phyloP scores from a whole-genome alignment of 2,888 invertebrate species.

The Ornithoptera priamus region DNA sequence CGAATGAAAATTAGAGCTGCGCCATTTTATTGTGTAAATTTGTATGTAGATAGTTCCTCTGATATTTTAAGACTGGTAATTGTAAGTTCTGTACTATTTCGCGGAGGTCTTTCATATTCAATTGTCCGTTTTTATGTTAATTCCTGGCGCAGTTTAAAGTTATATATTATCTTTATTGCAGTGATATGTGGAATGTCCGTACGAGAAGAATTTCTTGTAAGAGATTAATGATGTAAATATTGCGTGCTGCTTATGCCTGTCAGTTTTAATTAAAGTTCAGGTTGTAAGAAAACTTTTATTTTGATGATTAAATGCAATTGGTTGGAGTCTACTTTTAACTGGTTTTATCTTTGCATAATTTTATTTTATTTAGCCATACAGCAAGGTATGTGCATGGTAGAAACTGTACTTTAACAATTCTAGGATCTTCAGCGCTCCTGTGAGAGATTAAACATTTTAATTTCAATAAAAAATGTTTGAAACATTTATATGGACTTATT shows the following conservation, averaged over 20 bases:
- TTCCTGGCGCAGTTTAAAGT: slow-evolving; percentile 11
- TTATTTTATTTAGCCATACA: slow-evolving; percentile 14
- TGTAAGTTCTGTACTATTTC: slow-evolving; percentile 34
- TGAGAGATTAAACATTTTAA: slow-evolving; percentile 53
- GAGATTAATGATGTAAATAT: slow-evolving; percentile 27
- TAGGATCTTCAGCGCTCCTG: slow-evolving; percentile 34
- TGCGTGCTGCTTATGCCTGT: background rate
- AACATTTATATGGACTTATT: slow-evolving; percentile 18
- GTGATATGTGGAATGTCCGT: background rate
- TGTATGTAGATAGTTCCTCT: slow-evolving; percentile 25
- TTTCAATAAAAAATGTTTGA: slow-evolving; percentile 59
- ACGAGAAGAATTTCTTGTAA: slow-evolving; percentile 9
- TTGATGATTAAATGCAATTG: slow-evolving; percentile 11
- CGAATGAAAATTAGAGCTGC: slow-evolving; percentile 6
- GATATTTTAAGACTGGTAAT: slow-evolving; percentile 45
- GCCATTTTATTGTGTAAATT: slow-evolving; percentile 21
- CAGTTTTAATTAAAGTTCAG: background rate
- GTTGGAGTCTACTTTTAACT: background rate
- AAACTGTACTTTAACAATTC: slow-evolving; percentile 28
- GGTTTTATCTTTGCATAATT: slow-evolving; percentile 8
- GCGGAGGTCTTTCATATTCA: background rate
- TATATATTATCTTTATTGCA: slow-evolving; percentile 3
- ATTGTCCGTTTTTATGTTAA: background rate
- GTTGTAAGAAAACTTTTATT: slow-evolving; percentile 7
- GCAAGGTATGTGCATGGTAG: slow-evolving; percentile 17